phyloP scores from a whole-genome alignment of 2,888 invertebrate genomes.

The Euclidia mi region DNA sequence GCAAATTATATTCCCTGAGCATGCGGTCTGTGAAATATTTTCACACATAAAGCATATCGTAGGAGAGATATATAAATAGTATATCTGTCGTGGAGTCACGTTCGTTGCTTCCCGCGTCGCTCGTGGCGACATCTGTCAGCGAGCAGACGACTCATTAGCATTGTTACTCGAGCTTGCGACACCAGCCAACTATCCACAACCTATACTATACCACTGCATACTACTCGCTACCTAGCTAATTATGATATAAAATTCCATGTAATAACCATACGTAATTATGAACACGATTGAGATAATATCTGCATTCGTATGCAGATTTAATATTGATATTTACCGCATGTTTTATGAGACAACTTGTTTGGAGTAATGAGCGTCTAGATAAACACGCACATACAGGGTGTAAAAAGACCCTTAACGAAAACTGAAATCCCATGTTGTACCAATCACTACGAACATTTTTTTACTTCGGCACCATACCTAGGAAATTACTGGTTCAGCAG shows the following conservation, averaged over 20 bases:
- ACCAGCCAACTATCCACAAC: conserved; percentile 25
- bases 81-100: conserved; percentile 14
- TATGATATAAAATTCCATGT: not conserved
- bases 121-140: conserved; percentile 60
- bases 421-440: too few relatives aligned
- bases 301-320: conserved; percentile 10
- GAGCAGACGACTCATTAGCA: conserved; percentile 67
- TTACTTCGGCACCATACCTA: too few relatives aligned
- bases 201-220: conserved; percentile 8
- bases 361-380: conserved; percentile 2
- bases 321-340: conserved; percentile 14
- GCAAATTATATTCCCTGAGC: not conserved
- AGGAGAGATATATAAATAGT: conserved; percentile 8
- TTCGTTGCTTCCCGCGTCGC: conserved; percentile 30
- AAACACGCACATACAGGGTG: too few relatives aligned
- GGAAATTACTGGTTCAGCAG: too few relatives aligned
- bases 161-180: conserved; percentile 51
- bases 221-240: not conserved
- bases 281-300: not conserved
- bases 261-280: not conserved
- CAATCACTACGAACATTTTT: too few relatives aligned
- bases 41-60: conserved; percentile 4
- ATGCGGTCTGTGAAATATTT: too few relatives aligned
- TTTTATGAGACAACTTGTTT: conserved; percentile 8
- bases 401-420: too few relatives aligned